Conservation (phyloP, 2,888 invertebrate species). For the Acleris laterana region DNA sequence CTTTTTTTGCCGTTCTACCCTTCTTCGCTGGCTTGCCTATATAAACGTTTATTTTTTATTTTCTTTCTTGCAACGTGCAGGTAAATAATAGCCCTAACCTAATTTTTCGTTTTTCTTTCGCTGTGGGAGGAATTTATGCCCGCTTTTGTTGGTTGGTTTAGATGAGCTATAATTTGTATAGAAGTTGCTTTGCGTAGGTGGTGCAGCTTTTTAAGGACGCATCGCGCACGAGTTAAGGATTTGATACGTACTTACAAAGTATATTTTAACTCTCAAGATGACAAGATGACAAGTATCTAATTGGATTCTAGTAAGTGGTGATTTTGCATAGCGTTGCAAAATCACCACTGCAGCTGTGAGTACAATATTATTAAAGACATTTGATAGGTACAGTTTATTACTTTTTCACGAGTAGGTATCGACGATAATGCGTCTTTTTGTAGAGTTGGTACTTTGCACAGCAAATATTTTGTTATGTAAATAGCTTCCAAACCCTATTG, state of each 20-base stretch:
- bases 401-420: too few relatives aligned
- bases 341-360: too few relatives aligned
- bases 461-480: too few relatives aligned
- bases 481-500: too few relatives aligned
- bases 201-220: constrained; percentile 5
- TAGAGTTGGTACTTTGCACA: too few relatives aligned
- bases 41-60: constrained; percentile 64
- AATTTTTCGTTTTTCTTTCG: constrained; percentile 69
- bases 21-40: constrained; percentile 62
- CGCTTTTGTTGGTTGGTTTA: constrained; percentile 37
- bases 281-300: constrained; percentile 15
- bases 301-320: constrained; percentile 26
- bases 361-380: neutral
- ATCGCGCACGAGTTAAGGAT: too few relatives aligned
- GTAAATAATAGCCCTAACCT: constrained; percentile 67
- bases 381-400: too few relatives aligned
- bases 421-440: too few relatives aligned
- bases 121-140: constrained; percentile 56
- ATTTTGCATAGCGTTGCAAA: too few relatives aligned
- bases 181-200: constrained; percentile 9
- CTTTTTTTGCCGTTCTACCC: constrained; percentile 77
- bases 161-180: constrained; percentile 32
- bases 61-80: constrained; percentile 65
- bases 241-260: neutral
- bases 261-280: neutral